Conservation (phyloP, 2,797 vertebrate genomes). For the Neopelma chrysocephalum region DNA sequence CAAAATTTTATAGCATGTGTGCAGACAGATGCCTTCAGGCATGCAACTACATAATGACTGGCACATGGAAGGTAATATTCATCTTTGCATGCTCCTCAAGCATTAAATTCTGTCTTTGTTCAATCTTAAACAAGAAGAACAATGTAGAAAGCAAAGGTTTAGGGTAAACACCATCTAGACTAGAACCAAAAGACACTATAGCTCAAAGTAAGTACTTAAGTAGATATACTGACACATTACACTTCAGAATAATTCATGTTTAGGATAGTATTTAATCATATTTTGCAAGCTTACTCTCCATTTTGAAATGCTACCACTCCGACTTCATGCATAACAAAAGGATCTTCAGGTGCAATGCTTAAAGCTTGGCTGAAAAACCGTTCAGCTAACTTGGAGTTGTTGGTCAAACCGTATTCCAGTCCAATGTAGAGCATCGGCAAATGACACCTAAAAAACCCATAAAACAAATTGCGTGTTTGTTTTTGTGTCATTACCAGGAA, state of each 20-base stretch:
- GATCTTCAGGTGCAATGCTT: constrained; percentile 96
- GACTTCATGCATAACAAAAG: constrained; percentile 98
- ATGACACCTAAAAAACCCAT: constrained; percentile 85
- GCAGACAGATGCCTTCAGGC: background rate
- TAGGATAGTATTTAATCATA: background rate
- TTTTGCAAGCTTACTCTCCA: constrained; percentile 89
- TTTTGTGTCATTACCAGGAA: background rate
- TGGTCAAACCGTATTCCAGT: constrained; percentile 96
- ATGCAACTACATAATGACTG: background rate
- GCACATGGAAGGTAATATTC: background rate
- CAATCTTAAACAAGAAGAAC: background rate
- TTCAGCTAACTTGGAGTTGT: constrained; percentile 97
- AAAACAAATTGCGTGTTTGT: background rate
- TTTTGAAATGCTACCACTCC: constrained; percentile 99
- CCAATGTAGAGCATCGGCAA: constrained; percentile 98
- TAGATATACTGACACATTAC: background rate
- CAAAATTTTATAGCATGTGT: background rate
- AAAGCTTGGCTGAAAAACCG: constrained; percentile 98
- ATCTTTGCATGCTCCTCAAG: background rate
- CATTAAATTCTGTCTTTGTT: background rate
- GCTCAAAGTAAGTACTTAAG: background rate
- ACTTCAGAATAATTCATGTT: background rate
- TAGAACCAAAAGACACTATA: background rate
- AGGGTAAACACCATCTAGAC: background rate
- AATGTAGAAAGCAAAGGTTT: background rate